Evolutionary conservation across 2,888 invertebrate genomes (phyloP).

Genomic region (Sinopyrophorus schimmeli): DNA sequence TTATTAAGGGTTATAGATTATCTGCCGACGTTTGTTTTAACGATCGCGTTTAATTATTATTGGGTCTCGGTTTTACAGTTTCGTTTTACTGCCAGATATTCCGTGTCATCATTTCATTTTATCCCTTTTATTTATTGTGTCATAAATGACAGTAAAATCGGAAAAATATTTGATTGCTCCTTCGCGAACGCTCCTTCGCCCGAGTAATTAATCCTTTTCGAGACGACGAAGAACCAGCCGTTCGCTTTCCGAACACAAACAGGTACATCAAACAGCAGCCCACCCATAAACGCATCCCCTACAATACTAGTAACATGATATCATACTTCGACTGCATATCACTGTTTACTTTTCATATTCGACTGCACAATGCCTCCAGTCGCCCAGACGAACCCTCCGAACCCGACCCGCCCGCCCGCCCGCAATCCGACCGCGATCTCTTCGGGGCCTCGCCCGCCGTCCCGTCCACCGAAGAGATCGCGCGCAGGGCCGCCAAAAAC

Average conservation of each 20-base stretch:
- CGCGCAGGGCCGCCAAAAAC: too few relatives aligned
- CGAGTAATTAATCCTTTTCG: slow-evolving; percentile 8
- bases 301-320: slow-evolving; percentile 53
- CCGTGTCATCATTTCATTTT: slow-evolving; percentile 43
- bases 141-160: slow-evolving; percentile 44
- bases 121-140: slow-evolving; percentile 45
- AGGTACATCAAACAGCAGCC: slow-evolving; percentile 32
- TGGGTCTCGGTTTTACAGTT: slow-evolving; percentile 39
- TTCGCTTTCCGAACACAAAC: slow-evolving; percentile 21
- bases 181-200: slow-evolving; percentile 24
- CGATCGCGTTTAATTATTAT: slow-evolving; percentile 45
- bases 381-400: slow-evolving; percentile 40
- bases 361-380: slow-evolving; percentile 52
- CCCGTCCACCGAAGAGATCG: too few relatives aligned
- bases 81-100: slow-evolving; percentile 40
- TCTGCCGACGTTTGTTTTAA: slow-evolving; percentile 44
- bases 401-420: neutral
- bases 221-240: too few relatives aligned
- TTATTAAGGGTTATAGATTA: slow-evolving; percentile 44
- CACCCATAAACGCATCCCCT: slow-evolving; percentile 46
- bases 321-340: slow-evolving; percentile 49
- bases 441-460: neutral
- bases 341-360: slow-evolving; percentile 56
- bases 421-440: neutral
- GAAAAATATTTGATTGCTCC: slow-evolving; percentile 41